Base-by-base conservation (phyloP, 2,113 vertebrate species). In the Megaptera novaeangliae region DNA sequence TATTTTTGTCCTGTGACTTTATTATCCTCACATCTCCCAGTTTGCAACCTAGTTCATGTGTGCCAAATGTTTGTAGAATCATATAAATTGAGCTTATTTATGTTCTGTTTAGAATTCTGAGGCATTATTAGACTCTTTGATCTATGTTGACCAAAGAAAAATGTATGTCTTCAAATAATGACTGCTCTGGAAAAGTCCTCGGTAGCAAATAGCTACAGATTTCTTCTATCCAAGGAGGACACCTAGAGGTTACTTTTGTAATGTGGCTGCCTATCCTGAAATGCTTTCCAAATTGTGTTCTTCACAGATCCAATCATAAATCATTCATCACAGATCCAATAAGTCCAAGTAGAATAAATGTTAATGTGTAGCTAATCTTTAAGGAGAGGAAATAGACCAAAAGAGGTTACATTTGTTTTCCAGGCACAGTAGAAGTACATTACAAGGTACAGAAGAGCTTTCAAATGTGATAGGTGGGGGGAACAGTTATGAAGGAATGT, bases 161-260 rank as follows among this genome's bases (percentile, higher is more conserved):
- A 64, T 61, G 5, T 27, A 6, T 71, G 14, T 93, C 29, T 68
- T 77, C 59, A 57, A 74, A 68, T 0, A 29, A 20, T 17, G 31
- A 68, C 21, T 55, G 21, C 55, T 59, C 66, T 41, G 34, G 20
- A 75, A 55, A 69, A 82, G 61, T 49, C 68, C 55, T 81, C 8
- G 1, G 49, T 21, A 71, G 46, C 31, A 29, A 66, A 36, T 14
- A 66, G 46, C 36, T 44, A 39, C n/a, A 77, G 84, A 25, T n/a
- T 92, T 91, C 74, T 41, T 77, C 92, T 89, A 15, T 83, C 49
- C 86, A 64, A 97, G 36, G 96, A 92, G 95, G 98, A 91, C 98
- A 97, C 61, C 98, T 98, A 98, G 96, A 96, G 97, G 97, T 61
- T 80, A 17, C n/a, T 77, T 80, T 57, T 77, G 61, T 23, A 49